Evolutionary conservation across 2,113 vertebrate genomes (phyloP), one percentile per base, ranked within the genome.

Genomic region (Atherinomorus stipes): DNA sequence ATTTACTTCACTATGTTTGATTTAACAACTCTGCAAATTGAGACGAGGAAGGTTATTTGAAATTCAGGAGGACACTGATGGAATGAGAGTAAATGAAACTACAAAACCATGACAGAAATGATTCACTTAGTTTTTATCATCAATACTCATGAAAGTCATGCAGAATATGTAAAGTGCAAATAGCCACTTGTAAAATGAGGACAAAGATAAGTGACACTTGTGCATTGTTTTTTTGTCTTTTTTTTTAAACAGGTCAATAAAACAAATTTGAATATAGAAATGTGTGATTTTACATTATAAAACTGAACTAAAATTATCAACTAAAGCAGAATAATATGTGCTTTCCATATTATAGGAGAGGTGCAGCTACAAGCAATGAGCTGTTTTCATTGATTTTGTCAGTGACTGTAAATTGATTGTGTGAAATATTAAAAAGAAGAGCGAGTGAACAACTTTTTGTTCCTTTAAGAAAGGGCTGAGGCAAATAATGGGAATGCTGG

Each of bases 1-100:
- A 16, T 40, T 71, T 26, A 56, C 47, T 74, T 19, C 5, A 18
- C 40, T 21, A 23, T 15, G 1, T 21, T 66, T 74, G 67, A 83
- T 75, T 85, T 58, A 62, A 60, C 26, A 65, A 52, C 45, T 53
- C 23, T 19, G 3, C 21, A 38, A 31, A 72, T 61, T 10, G 13
- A 10, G 18, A 26, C 11, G 60, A 56, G 57, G 53, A 56, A 37
- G 47, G 22, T 57, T 54, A 65, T 64, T 4, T n/a, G 51, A 22
- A 59, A 50, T 37, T 52, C 31, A 45, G 13, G 9, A 23, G 19
- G 26, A 45, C 16, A 4, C 22, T 58, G 28, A 63, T 1, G n/a
- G n/a, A 70, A 42, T 1, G 0, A 60, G 15, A 54, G 23, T 47
- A 50, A 59, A 64, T 56, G 26, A 19, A 50, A 3, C 16, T n/a